A percentile compares a stretch with the other conserved stretches of the same genome.
phyloP scores from a whole-genome alignment of 2,113 vertebrate species.

The Sigmodon hispidus region DNA sequence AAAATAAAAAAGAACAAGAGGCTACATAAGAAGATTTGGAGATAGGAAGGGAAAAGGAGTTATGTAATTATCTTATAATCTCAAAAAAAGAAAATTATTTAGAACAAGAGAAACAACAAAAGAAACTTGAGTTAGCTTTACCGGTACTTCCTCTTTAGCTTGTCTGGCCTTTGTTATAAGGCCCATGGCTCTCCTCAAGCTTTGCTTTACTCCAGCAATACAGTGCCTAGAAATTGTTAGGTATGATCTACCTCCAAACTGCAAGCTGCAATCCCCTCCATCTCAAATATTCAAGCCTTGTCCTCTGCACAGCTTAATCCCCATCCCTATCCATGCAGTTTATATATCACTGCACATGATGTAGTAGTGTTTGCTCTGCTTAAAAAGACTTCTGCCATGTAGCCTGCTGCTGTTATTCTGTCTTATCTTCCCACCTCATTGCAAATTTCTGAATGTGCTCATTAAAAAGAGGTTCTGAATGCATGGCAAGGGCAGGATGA shows the following conservation, averaged over 20 bases:
- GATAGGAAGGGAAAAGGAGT: neutral
- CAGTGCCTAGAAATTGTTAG: neutral
- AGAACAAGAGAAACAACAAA: neutral
- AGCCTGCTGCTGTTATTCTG: neutral
- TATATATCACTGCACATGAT: neutral
- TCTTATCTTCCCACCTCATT: neutral
- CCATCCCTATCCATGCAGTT: neutral
- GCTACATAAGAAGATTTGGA: neutral
- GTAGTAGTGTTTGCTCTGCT: neutral
- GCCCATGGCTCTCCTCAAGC: neutral
- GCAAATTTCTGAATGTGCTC: neutral
- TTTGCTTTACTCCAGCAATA: neutral
- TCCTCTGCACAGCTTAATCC: neutral
- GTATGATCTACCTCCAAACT: neutral
- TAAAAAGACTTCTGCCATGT: neutral
- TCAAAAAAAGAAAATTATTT: neutral
- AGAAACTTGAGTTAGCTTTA: neutral
- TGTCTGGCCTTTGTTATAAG: neutral
- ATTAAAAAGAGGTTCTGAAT: neutral
- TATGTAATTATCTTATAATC: neutral
- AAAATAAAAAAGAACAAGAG: neutral
- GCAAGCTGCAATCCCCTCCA: neutral
- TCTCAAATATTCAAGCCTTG: neutral
- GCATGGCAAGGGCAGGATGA: neutral
- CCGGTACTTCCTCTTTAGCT: neutral